These are phyloP conservation scores for Lagodon rhomboides DNA, from an alignment of 2,797 vertebrate species.

Conservation along the genomic window DNA sequence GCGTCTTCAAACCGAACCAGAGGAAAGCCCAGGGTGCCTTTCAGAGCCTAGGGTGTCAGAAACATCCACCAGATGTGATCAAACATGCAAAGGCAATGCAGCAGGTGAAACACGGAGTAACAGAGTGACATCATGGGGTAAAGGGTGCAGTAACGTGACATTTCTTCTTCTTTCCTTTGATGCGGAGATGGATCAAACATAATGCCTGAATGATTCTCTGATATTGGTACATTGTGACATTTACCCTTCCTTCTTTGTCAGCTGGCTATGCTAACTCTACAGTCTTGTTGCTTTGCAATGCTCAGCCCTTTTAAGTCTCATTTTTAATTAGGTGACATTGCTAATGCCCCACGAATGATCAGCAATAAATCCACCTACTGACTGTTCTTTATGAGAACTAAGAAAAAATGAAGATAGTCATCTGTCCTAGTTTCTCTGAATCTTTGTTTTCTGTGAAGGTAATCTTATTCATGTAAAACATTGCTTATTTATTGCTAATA, in stretches of 20 bases:
- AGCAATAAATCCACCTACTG: not conserved
- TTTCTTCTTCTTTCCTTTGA: too few relatives aligned
- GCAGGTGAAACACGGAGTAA: not conserved
- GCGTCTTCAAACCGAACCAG: conserved; percentile 97
- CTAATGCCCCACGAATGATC: not conserved
- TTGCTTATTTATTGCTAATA: too few relatives aligned
- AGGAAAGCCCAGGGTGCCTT: conserved; percentile 94
- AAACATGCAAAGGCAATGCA: not conserved
- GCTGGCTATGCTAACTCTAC: not conserved
- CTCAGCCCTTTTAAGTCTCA: not conserved
- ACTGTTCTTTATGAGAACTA: not conserved
- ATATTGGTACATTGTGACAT: not conserved
- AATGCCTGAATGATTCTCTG: not conserved
- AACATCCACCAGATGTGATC: not conserved
- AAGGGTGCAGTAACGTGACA: too few relatives aligned
- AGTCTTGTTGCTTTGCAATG: not conserved
- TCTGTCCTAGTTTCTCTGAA: not conserved
- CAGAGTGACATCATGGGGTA: not conserved
- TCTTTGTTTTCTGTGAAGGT: not conserved
- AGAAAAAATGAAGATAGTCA: not conserved
- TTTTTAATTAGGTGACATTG: not conserved
- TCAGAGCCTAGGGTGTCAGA: conserved; percentile 85
- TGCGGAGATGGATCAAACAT: not conserved
- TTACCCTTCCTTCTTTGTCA: too few relatives aligned
- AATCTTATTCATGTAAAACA: not conserved